Percentiles rank a stretch among this genome's conserved stretches.
phyloP scores from a whole-genome alignment of 2,113 vertebrate genomes.

The Sus scrofa region T2T-Sscrofa CM000817.6:54832501-54833000 shows the following conservation, averaged over 20 bases:
- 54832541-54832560: neutral
- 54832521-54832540: accelerated
- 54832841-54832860: constrained; percentile 80
- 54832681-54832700: constrained; percentile 60
- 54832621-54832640: neutral
- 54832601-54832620: neutral
- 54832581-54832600: neutral
- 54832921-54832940: constrained; percentile 68
- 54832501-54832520: neutral
- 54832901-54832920: constrained; percentile 69
- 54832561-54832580: neutral
- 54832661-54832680: neutral
- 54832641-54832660: neutral
- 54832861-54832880: constrained; percentile 74
- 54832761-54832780: constrained; percentile 54
- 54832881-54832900: constrained; percentile 72
- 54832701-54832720: constrained; percentile 63
- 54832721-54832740: constrained; percentile 61
- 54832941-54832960: constrained; percentile 70
- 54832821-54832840: constrained; percentile 63
- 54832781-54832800: constrained; percentile 72
- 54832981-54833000: constrained; percentile 83
- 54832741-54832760: constrained; percentile 76
- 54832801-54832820: constrained; percentile 78
- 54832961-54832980: constrained; percentile 80